These are phyloP conservation scores for Hirudo medicinalis DNA, from an alignment of 1,140 invertebrate genomes.

Conservation along the genomic window DNA sequence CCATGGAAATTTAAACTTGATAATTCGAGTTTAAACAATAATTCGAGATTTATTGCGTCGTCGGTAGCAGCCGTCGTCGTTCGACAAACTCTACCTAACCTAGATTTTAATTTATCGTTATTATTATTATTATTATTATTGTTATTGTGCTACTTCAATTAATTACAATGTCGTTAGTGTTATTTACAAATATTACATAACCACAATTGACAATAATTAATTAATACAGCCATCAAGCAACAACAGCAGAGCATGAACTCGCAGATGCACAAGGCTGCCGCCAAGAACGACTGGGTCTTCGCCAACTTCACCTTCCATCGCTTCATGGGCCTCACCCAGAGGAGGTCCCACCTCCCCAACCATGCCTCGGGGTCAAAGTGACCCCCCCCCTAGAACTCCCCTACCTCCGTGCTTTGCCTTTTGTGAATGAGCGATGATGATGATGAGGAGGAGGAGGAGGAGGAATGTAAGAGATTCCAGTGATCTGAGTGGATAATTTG, in stretches of 20 bases:
- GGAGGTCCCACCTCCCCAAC: conserved; percentile 24
- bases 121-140: no score
- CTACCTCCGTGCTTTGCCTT: no score
- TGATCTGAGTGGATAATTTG: no score
- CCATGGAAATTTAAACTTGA: no score
- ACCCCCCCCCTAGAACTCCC: not conserved
- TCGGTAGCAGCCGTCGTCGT: no score
- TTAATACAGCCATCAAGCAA: conserved; percentile 49
- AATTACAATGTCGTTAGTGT: not conserved
- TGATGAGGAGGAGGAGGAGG: no score
- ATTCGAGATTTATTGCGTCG: no score
- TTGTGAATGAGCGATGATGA: no score
- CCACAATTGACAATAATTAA: not conserved
- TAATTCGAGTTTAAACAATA: no score
- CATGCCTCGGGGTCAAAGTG: not conserved
- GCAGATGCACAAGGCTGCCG: conserved; percentile 42
- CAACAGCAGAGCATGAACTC: conserved; percentile 45
- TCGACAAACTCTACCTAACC: not conserved
- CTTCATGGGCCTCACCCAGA: conserved; percentile 77
- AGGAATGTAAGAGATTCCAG: no score
- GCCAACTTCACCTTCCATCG: conserved; percentile 99
- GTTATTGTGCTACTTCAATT: not conserved
- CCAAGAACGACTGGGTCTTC: conserved; percentile 89
- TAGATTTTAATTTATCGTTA: not conserved
- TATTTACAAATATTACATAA: not conserved